Base-by-base conservation (phyloP, 2,797 vertebrate genomes). In the Onychomys torridus region DNA sequence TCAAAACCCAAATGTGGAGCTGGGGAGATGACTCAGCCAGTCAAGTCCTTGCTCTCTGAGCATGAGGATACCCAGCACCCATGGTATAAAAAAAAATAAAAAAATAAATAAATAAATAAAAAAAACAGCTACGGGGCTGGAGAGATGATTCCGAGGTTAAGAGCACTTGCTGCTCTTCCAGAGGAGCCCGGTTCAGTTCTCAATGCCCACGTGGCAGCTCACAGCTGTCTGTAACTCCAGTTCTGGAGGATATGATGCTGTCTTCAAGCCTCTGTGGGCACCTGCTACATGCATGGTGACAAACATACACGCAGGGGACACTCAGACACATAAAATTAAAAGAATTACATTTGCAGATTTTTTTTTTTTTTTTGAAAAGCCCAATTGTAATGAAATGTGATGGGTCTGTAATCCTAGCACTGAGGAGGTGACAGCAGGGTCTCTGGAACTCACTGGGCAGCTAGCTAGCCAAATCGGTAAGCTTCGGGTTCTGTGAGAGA, bases 1-100 rank as follows among this genome's bases (percentile, higher is more conserved):
- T 67, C 55, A 79, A 91, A 97, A 95, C 29, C 90, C 65, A 89
- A 81, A 63, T 37, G 46, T 69, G 52, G 76, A 7, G 32, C 32
- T 52, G 49, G 32, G 32, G 77, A 55, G 32, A 52, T 55, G 32
- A 32, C 43, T 29, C 32, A n/a, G 77, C 16, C 17, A 21, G 77
- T 34, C 21, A 79, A 55, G 37, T 55, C 29, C 32, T n/a, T 52
- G 46, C 32, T 79, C 2, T 34, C 1, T 7, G 52, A 14, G 73
- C 23, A 46, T 29, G 73, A 76, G 73, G 49, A n/a, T 55, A 32
- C 76, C 32, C 32, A 79, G 9, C 29, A 55, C 49, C 32, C 49
- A 79, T 43, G 49, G n/a, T n/a, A n/a, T n/a, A n/a, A n/a, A n/a
- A n/a, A n/a, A n/a, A n/a, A n/a, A n/a, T n/a, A n/a, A n/a, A n/a